These are phyloP conservation scores for Chymomyza fuscimana DNA, from an alignment of 2,888 invertebrate species.

Conservation along the genomic window DNA sequence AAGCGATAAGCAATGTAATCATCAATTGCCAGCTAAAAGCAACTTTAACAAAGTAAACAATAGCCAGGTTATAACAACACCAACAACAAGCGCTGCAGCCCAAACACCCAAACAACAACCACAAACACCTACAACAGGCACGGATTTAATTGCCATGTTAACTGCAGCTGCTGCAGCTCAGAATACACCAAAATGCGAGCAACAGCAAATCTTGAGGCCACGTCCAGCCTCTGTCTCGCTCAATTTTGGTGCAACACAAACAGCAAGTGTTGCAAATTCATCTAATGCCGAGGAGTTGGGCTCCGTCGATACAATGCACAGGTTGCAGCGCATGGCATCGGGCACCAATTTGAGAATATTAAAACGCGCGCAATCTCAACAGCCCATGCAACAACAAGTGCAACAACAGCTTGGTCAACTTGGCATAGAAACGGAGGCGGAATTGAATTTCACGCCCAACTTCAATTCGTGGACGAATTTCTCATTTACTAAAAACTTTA, in stretches of 20 bases:
- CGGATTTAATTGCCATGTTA: constrained; percentile 67
- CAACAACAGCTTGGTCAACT: constrained; percentile 19
- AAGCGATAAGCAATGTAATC: constrained; percentile 65
- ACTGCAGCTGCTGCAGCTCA: constrained; percentile 64
- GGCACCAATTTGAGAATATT: constrained; percentile 72
- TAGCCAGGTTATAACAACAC: constrained; percentile 12
- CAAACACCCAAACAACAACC: constrained; percentile 35
- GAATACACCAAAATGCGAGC: constrained; percentile 43
- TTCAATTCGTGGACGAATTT: constrained; percentile 80
- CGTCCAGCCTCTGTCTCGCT: constrained; percentile 64
- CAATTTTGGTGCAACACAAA: constrained; percentile 40
- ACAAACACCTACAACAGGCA: constrained; percentile 47
- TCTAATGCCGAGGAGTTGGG: constrained; percentile 19
- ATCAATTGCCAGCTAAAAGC: constrained; percentile 48
- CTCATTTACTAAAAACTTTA: constrained; percentile 79
- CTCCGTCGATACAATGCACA: constrained; percentile 46
- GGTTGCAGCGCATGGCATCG: constrained; percentile 72
- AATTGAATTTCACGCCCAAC: constrained; percentile 75
- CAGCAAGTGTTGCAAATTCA: constrained; percentile 16
- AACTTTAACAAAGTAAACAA: constrained; percentile 33
- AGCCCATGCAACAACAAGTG: constrained; percentile 42
- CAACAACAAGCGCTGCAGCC: constrained; percentile 37
- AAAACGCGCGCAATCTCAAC: constrained; percentile 66
- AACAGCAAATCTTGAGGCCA: constrained; percentile 45
- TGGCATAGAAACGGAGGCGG: constrained; percentile 25